These are phyloP conservation scores for Lasioglossum oenotherae DNA, from an alignment of 2,888 invertebrate species.

Conservation along the genomic window DNA sequence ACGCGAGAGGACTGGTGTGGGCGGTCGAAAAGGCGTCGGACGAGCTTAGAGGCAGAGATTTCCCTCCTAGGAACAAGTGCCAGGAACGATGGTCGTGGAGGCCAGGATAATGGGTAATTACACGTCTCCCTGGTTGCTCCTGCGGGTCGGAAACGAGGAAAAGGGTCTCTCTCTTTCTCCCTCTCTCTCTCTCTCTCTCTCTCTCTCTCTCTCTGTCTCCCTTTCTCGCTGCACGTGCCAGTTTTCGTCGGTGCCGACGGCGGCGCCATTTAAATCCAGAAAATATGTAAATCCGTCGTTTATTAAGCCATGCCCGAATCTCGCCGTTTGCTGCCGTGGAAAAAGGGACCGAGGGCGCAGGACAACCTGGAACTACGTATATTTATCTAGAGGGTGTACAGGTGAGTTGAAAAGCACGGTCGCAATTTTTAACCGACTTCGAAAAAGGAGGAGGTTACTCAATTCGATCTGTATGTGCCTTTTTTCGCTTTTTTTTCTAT, in stretches of 20 bases:
- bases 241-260: slow-evolving; percentile 66
- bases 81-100: slow-evolving; percentile 49
- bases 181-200: background rate
- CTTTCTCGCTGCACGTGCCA: slow-evolving; percentile 65
- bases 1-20: background rate
- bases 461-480: no score
- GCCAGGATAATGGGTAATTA: slow-evolving; percentile 67
- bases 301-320: slow-evolving; percentile 74
- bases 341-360: slow-evolving; percentile 23
- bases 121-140: slow-evolving; percentile 52
- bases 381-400: background rate
- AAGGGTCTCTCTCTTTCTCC: background rate
- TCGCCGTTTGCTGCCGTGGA: slow-evolving; percentile 40
- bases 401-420: background rate
- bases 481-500: no score
- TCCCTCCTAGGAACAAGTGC: slow-evolving; percentile 40
- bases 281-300: slow-evolving; percentile 77
- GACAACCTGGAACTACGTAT: background rate
- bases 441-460: no score
- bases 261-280: slow-evolving; percentile 71
- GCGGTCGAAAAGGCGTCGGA: slow-evolving; percentile 19
- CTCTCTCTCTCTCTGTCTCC: background rate
- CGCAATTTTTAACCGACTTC: no score
- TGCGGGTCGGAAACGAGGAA: slow-evolving; percentile 1
- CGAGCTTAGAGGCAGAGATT: slow-evolving; percentile 14